Percentiles rank a stretch among this genome's conserved stretches.
These are phyloP conservation scores for Dolichopus griseipennis DNA, from an alignment of 2,888 invertebrate genomes.

Conservation along the genomic window DNA sequence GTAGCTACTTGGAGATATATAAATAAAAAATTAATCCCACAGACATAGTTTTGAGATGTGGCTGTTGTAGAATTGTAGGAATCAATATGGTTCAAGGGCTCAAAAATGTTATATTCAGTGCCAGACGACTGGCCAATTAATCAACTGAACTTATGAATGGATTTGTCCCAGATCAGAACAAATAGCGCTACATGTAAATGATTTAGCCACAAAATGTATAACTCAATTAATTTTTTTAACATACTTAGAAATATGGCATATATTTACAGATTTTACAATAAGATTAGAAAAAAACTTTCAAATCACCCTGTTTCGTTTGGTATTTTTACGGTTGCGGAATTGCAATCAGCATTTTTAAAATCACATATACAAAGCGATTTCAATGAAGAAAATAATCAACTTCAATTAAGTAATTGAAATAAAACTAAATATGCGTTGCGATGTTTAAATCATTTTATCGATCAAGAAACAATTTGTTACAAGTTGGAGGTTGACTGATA, in stretches of 20 bases:
- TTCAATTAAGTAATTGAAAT: too few species aligned
- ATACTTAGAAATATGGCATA: constrained; percentile 9
- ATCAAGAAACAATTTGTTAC: too few species aligned
- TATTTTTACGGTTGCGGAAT: too few species aligned
- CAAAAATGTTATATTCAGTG: constrained; percentile 9
- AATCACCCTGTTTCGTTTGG: too few species aligned
- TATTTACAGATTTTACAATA: constrained; percentile 13
- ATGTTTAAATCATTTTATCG: too few species aligned
- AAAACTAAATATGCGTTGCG: too few species aligned
- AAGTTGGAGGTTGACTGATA: too few species aligned
- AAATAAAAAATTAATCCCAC: constrained; percentile 28
- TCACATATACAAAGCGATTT: too few species aligned
- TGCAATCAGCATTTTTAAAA: too few species aligned
- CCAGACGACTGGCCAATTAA: constrained; percentile 11
- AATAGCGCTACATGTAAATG: too few species aligned
- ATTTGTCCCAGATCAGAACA: background rate
- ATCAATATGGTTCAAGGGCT: constrained; percentile 12
- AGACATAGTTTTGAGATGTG: constrained; percentile 30
- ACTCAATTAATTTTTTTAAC: background rate
- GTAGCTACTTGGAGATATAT: constrained; percentile 27
- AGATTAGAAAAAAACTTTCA: background rate
- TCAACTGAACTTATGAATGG: background rate
- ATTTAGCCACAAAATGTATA: too few species aligned
- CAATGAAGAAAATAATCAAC: too few species aligned
- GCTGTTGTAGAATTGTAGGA: background rate